These are phyloP conservation scores for Datnioides undecimradiatus DNA, from an alignment of 2,113 vertebrate species.

Conservation along the genomic window DNA sequence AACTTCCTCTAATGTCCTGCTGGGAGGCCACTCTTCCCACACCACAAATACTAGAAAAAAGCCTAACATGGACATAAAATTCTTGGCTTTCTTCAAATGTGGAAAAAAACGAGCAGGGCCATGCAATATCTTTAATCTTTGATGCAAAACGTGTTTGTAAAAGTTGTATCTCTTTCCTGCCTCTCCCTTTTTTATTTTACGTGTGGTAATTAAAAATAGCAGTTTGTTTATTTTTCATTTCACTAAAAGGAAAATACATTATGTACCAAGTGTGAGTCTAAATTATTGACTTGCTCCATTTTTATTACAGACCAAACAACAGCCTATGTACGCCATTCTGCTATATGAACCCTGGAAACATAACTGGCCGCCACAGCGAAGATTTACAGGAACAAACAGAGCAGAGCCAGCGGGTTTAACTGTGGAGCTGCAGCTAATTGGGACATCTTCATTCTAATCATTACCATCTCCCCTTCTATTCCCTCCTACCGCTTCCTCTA, in stretches of 20 bases:
- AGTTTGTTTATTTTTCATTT: neutral
- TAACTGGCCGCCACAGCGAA: neutral
- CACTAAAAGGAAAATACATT: neutral
- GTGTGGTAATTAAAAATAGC: neutral
- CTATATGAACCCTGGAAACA: neutral
- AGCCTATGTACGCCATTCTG: neutral
- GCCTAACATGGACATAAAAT: neutral
- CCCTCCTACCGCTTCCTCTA: neutral
- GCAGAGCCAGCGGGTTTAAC: constrained; percentile 1
- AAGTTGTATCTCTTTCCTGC: no score
- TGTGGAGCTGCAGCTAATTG: constrained; percentile 17
- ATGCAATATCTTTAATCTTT: neutral
- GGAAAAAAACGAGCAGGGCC: neutral
- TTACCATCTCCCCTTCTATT: neutral
- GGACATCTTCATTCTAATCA: constrained; percentile 33
- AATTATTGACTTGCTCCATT: neutral
- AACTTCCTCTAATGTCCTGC: constrained; percentile 76
- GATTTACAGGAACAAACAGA: neutral
- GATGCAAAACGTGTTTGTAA: neutral
- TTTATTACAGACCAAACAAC: neutral
- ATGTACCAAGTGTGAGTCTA: neutral
- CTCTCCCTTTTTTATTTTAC: neutral
- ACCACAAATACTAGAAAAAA: constrained; percentile 37
- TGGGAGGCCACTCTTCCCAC: constrained; percentile 70
- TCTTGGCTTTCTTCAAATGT: neutral